Base-by-base conservation (phyloP, 2,113 vertebrate species). In the Xiphias gladius region DNA sequence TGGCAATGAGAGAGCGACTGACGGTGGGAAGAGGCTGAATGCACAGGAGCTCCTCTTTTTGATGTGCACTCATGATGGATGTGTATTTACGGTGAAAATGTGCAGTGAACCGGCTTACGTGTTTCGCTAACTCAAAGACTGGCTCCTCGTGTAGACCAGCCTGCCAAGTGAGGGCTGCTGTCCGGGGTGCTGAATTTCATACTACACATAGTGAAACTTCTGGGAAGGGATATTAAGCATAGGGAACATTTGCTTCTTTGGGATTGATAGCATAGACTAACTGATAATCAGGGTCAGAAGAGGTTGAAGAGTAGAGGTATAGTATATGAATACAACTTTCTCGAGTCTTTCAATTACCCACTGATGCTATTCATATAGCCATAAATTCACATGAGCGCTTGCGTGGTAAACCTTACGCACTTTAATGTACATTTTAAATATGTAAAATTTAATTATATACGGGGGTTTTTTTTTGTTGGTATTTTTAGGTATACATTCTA, bases 171-270 rank as follows among this genome's bases (percentile, higher is more conserved):
- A 7, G 16, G 3, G 71, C 22, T 11, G 7, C 69, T 79, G 75
- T 82, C 58, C 39, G 28, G 63, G 63, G 79, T 82, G 55, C 74
- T 73, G 39, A 82, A 62, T 6, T 16, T n/a, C 16, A 59, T 28
- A n/a, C 43, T 32, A 7, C 54, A 24, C 5, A 54, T 0, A 43
- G 14, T 19, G 12, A 39, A 10, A 55, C 67, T 16, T 17, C 48
- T 71, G n/a, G 52, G 35, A 64, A 9, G 17, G 37, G 35, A n/a
- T 17, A 35, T 61, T 32, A 30, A 61, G 16, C 32, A 17, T 16
- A 59, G 57, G 26, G 14, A 57, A 54, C 20, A 20, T 57, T 1
- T n/a, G 20, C 50, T 52, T 20, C 9, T 46, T 46, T 46, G 11
- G 12, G 43, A 46, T 48, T 48, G 50, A 54, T 9, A 54, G 20